Base-by-base conservation (phyloP, 2,797 vertebrate genomes). In the Intellagama lesueurii region DNA sequence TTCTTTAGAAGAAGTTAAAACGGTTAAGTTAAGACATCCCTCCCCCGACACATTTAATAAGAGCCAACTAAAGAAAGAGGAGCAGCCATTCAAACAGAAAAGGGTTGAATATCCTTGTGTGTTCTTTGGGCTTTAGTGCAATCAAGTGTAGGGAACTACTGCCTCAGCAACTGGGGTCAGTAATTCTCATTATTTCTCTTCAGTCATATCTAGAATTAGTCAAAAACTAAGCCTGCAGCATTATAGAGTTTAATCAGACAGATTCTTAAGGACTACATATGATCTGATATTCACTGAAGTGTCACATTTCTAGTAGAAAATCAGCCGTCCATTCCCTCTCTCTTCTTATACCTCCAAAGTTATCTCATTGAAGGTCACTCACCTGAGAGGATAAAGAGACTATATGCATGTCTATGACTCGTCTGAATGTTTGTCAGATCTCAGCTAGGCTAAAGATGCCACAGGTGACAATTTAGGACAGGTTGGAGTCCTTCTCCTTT, bases 381-480 rank as follows among this genome's bases (percentile, higher is more conserved):
- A 32, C 30, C 14, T 35, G 17, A 68, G 35, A 80, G 1, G 1
- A 70, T 60, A 44, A 70, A 16, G 32, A 81, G 26, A 73, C 24
- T 17, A 56, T 30, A 17, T 24, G 6, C 44, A 60, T 64, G 7
- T 1, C 2, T 28, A 47, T 82, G 5, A 0, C 22, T 89, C 90
- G 60, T 32, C 4, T 68, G 12, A 72, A 28, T 32, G 28, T 52
- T 92, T 16, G 86, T 64, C 64, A 56, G 0, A 73, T 16, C n/a
- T 12, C 35, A 77, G 28, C 56, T 89, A 32, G 16, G 64, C 28
- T 40, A 75, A 60, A 47, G 19, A n/a, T 47, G 40, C n/a, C 19
- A 83, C 87, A 86, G 75, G 85, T 73, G 6, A 4, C 30, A 75
- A 26, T 22, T 72, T 76, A 88, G 28, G 75, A 32, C 66, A 90